Base-by-base conservation (phyloP, 64 coral and sea anemone genomes). In the Montipora sp. region DNA sequence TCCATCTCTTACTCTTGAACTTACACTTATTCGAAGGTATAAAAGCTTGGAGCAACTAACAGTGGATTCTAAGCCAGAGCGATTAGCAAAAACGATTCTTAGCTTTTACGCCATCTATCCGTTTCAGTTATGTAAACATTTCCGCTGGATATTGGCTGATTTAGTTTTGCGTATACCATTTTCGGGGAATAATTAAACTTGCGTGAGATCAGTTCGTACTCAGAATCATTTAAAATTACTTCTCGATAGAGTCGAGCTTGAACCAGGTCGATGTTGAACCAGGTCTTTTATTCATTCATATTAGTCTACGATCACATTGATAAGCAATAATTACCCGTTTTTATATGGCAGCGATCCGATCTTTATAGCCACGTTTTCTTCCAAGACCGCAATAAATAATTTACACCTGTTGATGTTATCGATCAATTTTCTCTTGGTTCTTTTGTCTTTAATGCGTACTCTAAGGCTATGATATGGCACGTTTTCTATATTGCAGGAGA, bases 331-430 rank as follows among this genome's bases (percentile, higher is more conserved):
- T 12, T 85, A 47, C 3, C 45, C 65, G 18, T 59, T 45, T 27
- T 46, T 67, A 83, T 83, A 67, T 18, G 19, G 8, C 36, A 83
- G 15, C 59, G 16, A 2, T 66, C 14, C 11, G 27, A 83, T 83
- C 65, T 45, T 16, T 14, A 55, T 10, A 55, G 45, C 61, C 63
- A 85, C 82, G 45, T 43, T 50, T 23, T 11, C 65, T 50, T 51
- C 9, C 47, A 70, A 83, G 23, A 67, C 13, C 2, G 65, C 46
- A 36, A 72, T 71, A 85, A 72, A 15, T 69, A 19, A 22, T 68
- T 81, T 49, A 73, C 65, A 72, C 82, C 65, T 23, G 43, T 48
- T 71, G 63, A 50, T 81, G 23, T 71, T 71, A 45, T 60, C 77
- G 7, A 78, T 5, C 15, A 21, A 65, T 82, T 43, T 80, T 80